Evolutionary conservation across 2,113 vertebrate genomes (phyloP).

Genomic region (Clarias gariepinus): DNA sequence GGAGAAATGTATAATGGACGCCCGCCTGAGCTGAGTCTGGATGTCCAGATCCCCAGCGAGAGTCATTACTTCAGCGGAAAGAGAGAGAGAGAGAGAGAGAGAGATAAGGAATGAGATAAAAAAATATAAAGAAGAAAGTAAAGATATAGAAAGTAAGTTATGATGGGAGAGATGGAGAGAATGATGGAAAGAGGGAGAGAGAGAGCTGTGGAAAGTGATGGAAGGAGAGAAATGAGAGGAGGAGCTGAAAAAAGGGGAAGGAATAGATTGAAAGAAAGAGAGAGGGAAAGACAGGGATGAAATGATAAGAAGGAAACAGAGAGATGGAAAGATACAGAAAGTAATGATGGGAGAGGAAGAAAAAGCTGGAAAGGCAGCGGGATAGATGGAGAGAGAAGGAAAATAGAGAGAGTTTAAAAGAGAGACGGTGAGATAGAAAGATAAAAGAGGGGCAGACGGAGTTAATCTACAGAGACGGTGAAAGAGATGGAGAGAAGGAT

Average conservation of each 20-base stretch:
- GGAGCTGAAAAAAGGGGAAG: background rate
- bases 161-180: background rate
- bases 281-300: background rate
- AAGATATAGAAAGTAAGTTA: background rate
- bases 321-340: background rate
- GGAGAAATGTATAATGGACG: conserved; percentile 49
- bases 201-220: background rate
- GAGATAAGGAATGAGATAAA: background rate
- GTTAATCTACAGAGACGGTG: no score
- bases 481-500: background rate
- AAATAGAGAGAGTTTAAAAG: background rate
- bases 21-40: conserved; percentile 43
- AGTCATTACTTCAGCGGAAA: conserved; percentile 62
- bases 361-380: background rate
- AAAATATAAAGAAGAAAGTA: background rate
- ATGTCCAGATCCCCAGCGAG: conserved; percentile 55
- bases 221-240: background rate
- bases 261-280: background rate
- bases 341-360: background rate
- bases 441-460: no score
- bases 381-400: background rate
- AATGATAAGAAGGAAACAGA: background rate
- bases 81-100: conserved; percentile 28
- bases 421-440: no score
- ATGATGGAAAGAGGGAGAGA: background rate